Percentiles rank a stretch among this genome's conserved stretches.
Evolutionary conservation across 1,140 invertebrate species (phyloP).

Genomic region (Diploscapter pachys): DNA sequence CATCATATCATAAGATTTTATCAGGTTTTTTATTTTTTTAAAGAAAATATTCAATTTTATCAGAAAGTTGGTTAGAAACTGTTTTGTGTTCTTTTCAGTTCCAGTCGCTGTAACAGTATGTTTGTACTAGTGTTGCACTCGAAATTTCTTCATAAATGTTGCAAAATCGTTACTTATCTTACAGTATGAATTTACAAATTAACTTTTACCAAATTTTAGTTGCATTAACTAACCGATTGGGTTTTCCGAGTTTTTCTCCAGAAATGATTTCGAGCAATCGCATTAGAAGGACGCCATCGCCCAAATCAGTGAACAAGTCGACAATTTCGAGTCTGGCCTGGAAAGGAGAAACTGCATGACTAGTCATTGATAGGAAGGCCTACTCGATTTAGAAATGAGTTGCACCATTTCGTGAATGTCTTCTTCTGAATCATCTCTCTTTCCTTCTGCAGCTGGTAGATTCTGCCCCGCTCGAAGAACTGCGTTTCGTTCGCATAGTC

Average conservation of each 20-base stretch:
- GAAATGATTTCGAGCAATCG: slow-evolving; percentile 98
- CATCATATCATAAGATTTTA: too few relatives aligned
- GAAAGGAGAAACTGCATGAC: slow-evolving; percentile 6
- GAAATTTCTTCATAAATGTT: too few relatives aligned
- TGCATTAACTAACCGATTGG: slow-evolving; percentile 70
- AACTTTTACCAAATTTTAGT: neutral
- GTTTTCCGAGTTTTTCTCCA: slow-evolving; percentile 90
- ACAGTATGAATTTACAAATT: too few relatives aligned
- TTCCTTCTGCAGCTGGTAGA: slow-evolving; percentile 92
- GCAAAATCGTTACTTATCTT: too few relatives aligned
- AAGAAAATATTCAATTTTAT: too few relatives aligned
- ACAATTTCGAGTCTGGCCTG: slow-evolving; percentile 85
- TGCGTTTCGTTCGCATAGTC: slow-evolving; percentile 34
- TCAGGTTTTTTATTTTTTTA: too few relatives aligned
- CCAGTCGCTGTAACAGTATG: too few relatives aligned
- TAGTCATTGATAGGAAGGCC: slow-evolving; percentile 35
- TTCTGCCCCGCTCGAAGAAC: slow-evolving; percentile 38
- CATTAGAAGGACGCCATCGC: slow-evolving; percentile 88
- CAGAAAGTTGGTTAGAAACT: too few relatives aligned
- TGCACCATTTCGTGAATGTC: slow-evolving; percentile 99
- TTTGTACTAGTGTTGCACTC: too few relatives aligned
- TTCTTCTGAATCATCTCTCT: slow-evolving; percentile 97
- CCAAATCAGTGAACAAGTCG: slow-evolving; percentile 90
- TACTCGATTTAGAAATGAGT: slow-evolving; percentile 93
- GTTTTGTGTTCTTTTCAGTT: too few relatives aligned